Conservation (phyloP, 2,797 vertebrate genomes). For the Anguilla megastoma region DNA sequence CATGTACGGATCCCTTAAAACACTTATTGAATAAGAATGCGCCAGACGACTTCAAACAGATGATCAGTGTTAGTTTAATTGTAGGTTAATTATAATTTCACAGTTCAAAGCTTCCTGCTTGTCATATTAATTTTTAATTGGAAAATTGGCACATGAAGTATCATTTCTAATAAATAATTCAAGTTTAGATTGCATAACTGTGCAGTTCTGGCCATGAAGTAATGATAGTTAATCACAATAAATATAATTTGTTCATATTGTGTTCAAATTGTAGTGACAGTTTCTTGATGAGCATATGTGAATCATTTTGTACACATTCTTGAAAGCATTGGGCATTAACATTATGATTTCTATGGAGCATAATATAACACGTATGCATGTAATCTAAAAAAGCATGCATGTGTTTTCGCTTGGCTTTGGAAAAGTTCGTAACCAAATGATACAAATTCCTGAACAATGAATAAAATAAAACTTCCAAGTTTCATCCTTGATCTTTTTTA, state of each 20-base stretch:
- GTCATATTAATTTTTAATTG: background rate
- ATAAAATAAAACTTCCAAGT: background rate
- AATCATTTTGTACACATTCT: background rate
- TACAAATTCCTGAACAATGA: background rate
- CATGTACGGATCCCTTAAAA: background rate
- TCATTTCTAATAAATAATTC: background rate
- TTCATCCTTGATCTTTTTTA: background rate
- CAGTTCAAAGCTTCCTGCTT: constrained; percentile 9
- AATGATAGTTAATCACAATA: background rate
- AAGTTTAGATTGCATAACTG: background rate
- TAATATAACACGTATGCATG: background rate
- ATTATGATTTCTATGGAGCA: background rate
- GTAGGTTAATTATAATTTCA: background rate
- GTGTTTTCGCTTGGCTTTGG: background rate
- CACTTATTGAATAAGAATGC: background rate
- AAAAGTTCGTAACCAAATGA: background rate
- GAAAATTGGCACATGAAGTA: background rate
- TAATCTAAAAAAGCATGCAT: background rate
- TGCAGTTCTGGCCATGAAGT: background rate
- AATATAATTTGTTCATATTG: background rate
- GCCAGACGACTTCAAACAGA: background rate
- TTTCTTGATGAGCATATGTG: background rate
- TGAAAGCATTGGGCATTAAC: background rate
- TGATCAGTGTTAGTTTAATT: background rate
- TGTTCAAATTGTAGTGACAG: background rate